Conservation (phyloP, 2,113 vertebrate genomes). For the Sceloporus tristichus region DNA sequence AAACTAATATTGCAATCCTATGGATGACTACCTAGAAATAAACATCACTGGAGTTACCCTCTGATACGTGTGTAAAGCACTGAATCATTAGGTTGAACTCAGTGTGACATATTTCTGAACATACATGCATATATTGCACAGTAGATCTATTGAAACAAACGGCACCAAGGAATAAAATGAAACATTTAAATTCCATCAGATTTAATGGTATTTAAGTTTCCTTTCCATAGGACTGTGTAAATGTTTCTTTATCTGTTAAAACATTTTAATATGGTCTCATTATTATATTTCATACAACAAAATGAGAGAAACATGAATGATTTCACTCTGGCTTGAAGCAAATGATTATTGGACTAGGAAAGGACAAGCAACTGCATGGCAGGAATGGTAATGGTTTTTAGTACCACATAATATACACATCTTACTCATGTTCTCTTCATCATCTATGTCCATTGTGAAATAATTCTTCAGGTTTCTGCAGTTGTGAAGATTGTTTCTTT, state of each 20-base stretch:
- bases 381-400: neutral
- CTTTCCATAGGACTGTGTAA: neutral
- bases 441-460: conserved; percentile 90
- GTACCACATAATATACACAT: conserved; percentile 62
- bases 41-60: neutral
- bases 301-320: neutral
- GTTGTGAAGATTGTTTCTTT: conserved; percentile 78
- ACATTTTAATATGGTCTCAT: neutral
- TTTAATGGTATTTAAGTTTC: neutral
- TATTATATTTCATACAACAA: neutral
- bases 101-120: neutral
- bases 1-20: neutral
- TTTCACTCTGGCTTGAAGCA: conserved; percentile 23
- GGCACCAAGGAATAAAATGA: neutral
- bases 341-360: neutral
- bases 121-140: neutral
- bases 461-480: conserved; percentile 81
- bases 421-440: conserved; percentile 99
- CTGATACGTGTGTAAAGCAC: no score
- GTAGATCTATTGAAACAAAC: neutral
- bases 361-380: neutral
- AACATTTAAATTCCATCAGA: neutral
- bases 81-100: neutral
- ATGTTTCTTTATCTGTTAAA: neutral
- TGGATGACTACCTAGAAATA: neutral